phyloP scores from a whole-genome alignment of 2,113 vertebrate genomes.

The Ibidorhyncha struthersii region DNA sequence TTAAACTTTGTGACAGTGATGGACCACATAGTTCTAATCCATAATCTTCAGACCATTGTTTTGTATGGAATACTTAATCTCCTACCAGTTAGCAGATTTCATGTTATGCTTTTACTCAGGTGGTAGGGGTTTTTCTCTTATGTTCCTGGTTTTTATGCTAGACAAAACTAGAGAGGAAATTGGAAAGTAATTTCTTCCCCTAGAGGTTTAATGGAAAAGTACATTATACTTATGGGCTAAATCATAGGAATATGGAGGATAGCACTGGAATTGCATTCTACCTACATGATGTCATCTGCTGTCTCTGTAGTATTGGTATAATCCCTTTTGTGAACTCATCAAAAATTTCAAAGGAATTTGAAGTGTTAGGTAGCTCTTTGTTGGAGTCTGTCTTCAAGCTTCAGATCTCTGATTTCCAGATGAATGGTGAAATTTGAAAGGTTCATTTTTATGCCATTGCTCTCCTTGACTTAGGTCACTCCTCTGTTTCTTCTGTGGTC shows the following conservation, averaged over 20 bases:
- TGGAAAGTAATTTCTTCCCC: not conserved
- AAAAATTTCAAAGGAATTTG: not conserved
- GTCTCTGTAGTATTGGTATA: not conserved
- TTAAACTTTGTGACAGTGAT: not conserved
- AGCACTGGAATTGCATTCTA: not conserved
- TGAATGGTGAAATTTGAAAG: not conserved
- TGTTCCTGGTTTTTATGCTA: not conserved
- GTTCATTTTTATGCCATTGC: not conserved
- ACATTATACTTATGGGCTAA: not conserved
- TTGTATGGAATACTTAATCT: not conserved
- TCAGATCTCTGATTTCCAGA: not conserved
- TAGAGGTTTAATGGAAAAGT: not conserved
- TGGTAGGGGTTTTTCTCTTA: not conserved
- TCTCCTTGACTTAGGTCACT: not conserved
- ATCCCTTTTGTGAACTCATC: not conserved
- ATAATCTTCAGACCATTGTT: not conserved
- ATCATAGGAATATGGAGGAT: not conserved
- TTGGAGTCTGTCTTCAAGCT: not conserved
- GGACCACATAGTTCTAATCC: not conserved
- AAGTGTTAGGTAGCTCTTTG: not conserved
- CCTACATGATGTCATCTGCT: not conserved
- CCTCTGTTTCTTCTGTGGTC: not conserved
- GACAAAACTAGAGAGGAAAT: not conserved
- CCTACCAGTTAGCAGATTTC: not conserved
- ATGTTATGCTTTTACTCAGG: not conserved